These are phyloP conservation scores for Lethenteron reissneri DNA, from an alignment of 2,113 vertebrate species.

Conservation along the genomic window DNA sequence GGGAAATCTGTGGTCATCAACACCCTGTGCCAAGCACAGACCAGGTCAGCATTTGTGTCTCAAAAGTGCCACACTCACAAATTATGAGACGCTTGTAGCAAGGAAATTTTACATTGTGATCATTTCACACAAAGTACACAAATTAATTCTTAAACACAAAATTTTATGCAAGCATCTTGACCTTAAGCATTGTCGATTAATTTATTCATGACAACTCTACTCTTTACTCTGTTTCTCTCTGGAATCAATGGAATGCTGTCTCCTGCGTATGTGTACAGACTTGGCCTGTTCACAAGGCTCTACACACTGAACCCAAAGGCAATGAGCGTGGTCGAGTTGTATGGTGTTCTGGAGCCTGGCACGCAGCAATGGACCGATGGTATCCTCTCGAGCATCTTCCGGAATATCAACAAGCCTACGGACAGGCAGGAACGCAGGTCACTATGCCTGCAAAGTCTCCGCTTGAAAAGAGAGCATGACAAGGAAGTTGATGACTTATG, in stretches of 20 bases:
- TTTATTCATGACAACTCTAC: neutral
- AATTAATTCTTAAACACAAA: neutral
- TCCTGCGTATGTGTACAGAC: constrained; percentile 21
- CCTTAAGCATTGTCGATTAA: neutral
- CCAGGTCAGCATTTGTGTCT: constrained; percentile 31
- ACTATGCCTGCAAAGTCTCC: neutral
- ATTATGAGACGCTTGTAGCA: too few relatives aligned
- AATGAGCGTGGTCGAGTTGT: constrained; percentile 72
- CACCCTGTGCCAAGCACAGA: constrained; percentile 68
- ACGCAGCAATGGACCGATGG: constrained; percentile 88
- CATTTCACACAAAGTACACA: neutral
- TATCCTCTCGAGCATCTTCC: constrained; percentile 80
- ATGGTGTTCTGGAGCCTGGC: constrained; percentile 62
- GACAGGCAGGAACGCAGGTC: constrained; percentile 44
- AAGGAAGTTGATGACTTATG: neutral
- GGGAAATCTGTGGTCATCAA: constrained; percentile 88
- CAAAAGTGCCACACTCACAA: too few relatives aligned
- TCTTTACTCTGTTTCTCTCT: neutral
- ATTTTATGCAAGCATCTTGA: neutral
- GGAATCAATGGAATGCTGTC: neutral
- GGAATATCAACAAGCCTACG: constrained; percentile 69
- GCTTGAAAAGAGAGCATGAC: neutral
- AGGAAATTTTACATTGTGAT: too few relatives aligned
- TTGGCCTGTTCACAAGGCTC: constrained; percentile 55
- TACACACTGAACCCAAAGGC: constrained; percentile 78